Base-by-base conservation (phyloP, 37 sponge, comb jelly and placozoan species). In the Chondrilla cf. caribensis region DNA sequence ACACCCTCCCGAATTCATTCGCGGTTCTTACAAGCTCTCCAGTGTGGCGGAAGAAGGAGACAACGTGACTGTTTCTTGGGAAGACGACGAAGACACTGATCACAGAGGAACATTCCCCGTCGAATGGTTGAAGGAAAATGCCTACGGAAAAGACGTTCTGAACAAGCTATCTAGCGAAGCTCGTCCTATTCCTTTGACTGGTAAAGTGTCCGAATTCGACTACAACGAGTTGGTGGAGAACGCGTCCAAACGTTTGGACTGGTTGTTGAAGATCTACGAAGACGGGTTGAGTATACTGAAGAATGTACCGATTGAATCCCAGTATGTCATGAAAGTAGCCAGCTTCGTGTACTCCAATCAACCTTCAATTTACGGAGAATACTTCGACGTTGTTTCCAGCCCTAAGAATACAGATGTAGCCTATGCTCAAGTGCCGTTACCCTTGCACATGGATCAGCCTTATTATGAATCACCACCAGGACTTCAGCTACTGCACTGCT, bases 381-480 rank as follows among this genome's bases (percentile, higher is more conserved):
- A 39, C 0, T 90, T 83, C 64, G 81, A 89, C 41, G 84, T 92
- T 6, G 29, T 79, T 26, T 32, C 77, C 5, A 42, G n/a, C 2
- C 25, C 57, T 9, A 36, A 86, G 0, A 81, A 81, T 21, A 78
- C 79, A 62, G 89, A 89, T 47, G 32, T 86, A 25, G 89, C 93
- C 24, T 89, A 92, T 36, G 86, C 26, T 62, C 7, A 42, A 18
- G 44, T 21, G 3, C 28, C 38, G 3, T 81, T 92, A 21, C 40
- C 44, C 1, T 41, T 84, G 14, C 93, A 92, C 81, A 79, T 86
- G 84, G 93, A 92, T 40, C 47, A 80, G 31, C 38, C 62, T 3
- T 92, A 86, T 54, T 92, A 92, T 73, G 90, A 92, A 54, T 88
- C 93, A 3, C 87, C 89, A 41, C 89, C 93, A 29, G 93, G 93